Base-by-base conservation (phyloP, 2,888 invertebrate genomes). In the Luffia ferchaultella region DNA sequence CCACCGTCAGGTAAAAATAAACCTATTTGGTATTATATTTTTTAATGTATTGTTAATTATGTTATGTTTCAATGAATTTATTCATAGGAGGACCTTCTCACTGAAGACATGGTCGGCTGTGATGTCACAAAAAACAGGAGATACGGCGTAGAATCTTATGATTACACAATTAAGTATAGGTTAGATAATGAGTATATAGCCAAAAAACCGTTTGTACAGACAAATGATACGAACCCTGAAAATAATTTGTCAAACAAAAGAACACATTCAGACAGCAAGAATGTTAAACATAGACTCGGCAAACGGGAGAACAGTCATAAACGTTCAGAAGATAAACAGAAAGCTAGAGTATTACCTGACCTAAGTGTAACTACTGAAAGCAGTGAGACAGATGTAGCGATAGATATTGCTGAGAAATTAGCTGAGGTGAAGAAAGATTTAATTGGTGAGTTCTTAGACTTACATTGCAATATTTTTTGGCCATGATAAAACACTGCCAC, bases 11-110 rank as follows among this genome's bases (percentile, higher is more conserved):
- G n/a, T n/a, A n/a, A n/a, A n/a, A n/a, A n/a, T n/a, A n/a, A n/a
- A n/a, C n/a, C n/a, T n/a, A n/a, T n/a, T n/a, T n/a, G n/a, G n/a
- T n/a, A n/a, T n/a, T n/a, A n/a, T n/a, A n/a, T n/a, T n/a, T n/a
- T n/a, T n/a, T n/a, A n/a, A n/a, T n/a, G n/a, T n/a, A n/a, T n/a
- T n/a, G n/a, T n/a, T n/a, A n/a, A n/a, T n/a, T n/a, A n/a, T n/a
- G n/a, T n/a, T n/a, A n/a, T n/a, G n/a, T n/a, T n/a, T n/a, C n/a
- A n/a, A n/a, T n/a, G n/a, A n/a, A n/a, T n/a, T n/a, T n/a, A n/a
- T n/a, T n/a, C n/a, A n/a, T 89, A 93, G 77, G 94, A 95, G 67
- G 93, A 94, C 58, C 85, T 91, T 0, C 73, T 95, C 49, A 90
- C 91, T 19, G 91, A 93, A 65, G 90, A 92, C 60, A 86, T 95